Base-by-base conservation (phyloP, 2,888 invertebrate genomes). In the Apotomis capreana region DNA sequence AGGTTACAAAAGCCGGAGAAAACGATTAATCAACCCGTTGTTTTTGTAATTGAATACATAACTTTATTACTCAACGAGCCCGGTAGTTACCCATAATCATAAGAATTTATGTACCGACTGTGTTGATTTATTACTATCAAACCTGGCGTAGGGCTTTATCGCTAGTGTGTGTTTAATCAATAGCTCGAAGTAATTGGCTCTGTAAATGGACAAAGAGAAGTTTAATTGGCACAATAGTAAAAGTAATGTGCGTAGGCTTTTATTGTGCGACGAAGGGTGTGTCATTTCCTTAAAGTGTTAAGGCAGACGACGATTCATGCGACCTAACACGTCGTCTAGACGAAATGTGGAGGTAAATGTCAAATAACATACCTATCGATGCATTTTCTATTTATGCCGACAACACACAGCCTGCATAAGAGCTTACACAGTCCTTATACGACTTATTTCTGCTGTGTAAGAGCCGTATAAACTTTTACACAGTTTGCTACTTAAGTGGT, bases 11-110 rank as follows among this genome's bases (percentile, higher is more conserved):
- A 70, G 54, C 60, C 49, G 5, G 55, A 51, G 65, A 58, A 63
- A 69, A 55, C 69, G 57, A 67, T 68, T 62, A 62, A 57, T 67
- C 61, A 62, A 55, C n/a, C 36, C 69, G 69, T 62, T 61, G 70
- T 65, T 71, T 71, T 71, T 68, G 61, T 71, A 71, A 71, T 71
- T 71, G 71, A 71, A 71, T 71, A 68, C 57, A 51, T 51, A 71
- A 71, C 67, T 71, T 71, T 51, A 71, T 71, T 71, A 68, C 67
- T 67, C 67, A 51, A 52, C 70, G 55, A 51, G 70, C 36, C 57
- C 63, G 6, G 68, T 68, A 68, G 68, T 72, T 68, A 68, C 68
- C 58, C 58, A 72, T 72, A 72, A 68, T 68, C 63, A 63, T 62
- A 58, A 63, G 72, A 62, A 72, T 72, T 72, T 72, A 72, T 72